Base-by-base conservation (phyloP, 2,888 invertebrate species). In the Acrocera orbiculus region DNA sequence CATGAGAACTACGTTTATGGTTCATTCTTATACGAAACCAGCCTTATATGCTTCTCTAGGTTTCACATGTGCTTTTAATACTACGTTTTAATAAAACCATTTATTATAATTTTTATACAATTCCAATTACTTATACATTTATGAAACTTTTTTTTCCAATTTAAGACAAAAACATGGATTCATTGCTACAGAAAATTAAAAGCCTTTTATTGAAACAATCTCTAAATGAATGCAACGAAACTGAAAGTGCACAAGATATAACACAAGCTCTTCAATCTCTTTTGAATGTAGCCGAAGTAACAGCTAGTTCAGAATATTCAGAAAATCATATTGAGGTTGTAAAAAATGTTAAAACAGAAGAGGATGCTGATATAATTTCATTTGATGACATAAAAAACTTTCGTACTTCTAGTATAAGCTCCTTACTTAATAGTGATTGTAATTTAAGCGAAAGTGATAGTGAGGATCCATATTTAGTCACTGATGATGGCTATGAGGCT, bases 401-500 rank as follows among this genome's bases (percentile, higher is more conserved):
- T 38, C 52, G 54, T 29, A 56, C 58, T 3, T 52, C 56, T 1
- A 48, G 50, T 9, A 51, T 53, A 25, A 56, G 58, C 5, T 40
- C 52, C 29, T 52, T 53, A 24, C 47, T 50, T 17, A 57, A 58
- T 27, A 58, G 55, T 34, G 57, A 22, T 22, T n/a, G 11, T 11
- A 58, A 58, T 40, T 41, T 52, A 5, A 61, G 58, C 35, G 58
- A 60, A 36, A 53, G 54, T 31, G 58, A 58, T 20, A 50, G 50
- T 26, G 49, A 51, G 32, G 58, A 56, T 25, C 52, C 46, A 34
- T 57, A 55, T 36, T 30, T 52, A 16, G 54, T 55, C 0, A 58
- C 56, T 4, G 61, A 61, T 31, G 61, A 60, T 41, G 60, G 59
- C 2, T 61, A 61, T 30, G 61, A 61, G 39, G 60, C 58, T 5